Conservation (phyloP, 2,113 vertebrate genomes). For the chimpanzee (Pan troglodytes) region NHGRI_mPanTro3-v2.1_pri NC_072411.2:84261001-84261500, state of each 20-base stretch:
- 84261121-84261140: neutral
- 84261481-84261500: neutral
- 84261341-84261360: neutral
- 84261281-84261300: slow-evolving; percentile 30
- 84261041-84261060: neutral
- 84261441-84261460: slow-evolving; percentile 29
- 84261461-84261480: neutral
- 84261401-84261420: neutral
- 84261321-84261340: slow-evolving; percentile 26
- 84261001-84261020: neutral
- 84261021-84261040: neutral
- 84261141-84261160: slow-evolving; percentile 16
- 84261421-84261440: neutral
- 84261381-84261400: neutral
- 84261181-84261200: slow-evolving; percentile 24
- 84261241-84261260: slow-evolving; percentile 22
- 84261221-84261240: neutral
- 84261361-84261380: neutral
- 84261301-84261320: neutral
- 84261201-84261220: neutral
- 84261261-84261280: neutral
- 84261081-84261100: neutral
- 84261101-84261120: neutral
- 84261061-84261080: neutral
- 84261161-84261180: neutral